Evolutionary conservation across 2,797 vertebrate genomes (phyloP).

Genomic region (Spinus pinus): DNA sequence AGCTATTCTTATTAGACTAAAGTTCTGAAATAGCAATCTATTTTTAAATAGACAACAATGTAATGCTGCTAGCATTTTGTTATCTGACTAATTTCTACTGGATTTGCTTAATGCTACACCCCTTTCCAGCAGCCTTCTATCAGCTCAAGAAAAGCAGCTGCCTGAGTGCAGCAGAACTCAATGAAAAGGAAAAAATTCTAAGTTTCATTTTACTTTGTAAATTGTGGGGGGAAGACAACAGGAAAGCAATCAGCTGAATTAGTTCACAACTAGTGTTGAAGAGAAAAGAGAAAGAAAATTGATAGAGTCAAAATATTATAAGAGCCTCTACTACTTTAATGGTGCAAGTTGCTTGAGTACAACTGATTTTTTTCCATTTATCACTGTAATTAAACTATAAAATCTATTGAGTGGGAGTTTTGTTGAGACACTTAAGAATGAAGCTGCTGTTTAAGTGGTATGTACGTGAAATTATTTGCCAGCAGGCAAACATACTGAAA

Average conservation of each 20-base stretch:
- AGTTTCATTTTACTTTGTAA: background rate
- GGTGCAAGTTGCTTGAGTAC: background rate
- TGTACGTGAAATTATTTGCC: background rate
- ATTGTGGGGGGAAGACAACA: fast-evolving
- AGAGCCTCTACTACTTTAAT: background rate
- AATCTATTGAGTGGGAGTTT: background rate
- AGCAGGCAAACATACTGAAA: background rate
- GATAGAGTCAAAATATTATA: background rate
- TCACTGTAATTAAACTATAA: background rate
- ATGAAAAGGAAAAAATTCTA: background rate
- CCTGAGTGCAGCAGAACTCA: background rate
- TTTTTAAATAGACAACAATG: slow-evolving; percentile 26
- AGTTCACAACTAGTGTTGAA: background rate
- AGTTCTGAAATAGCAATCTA: slow-evolving; percentile 18
- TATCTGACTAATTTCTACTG: slow-evolving; percentile 25
- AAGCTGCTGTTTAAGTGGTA: background rate
- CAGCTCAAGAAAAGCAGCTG: background rate
- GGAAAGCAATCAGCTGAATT: background rate
- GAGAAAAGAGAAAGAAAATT: background rate
- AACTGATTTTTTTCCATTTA: background rate
- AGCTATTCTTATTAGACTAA: background rate
- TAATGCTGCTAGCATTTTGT: slow-evolving; percentile 5
- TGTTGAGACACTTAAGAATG: background rate
- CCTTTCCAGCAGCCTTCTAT: background rate
- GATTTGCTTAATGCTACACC: slow-evolving; percentile 21